Evolutionary conservation across 1,140 invertebrate species (phyloP), one percentile per base, ranked within the genome.

Genomic region (Palaemon carinicauda): DNA sequence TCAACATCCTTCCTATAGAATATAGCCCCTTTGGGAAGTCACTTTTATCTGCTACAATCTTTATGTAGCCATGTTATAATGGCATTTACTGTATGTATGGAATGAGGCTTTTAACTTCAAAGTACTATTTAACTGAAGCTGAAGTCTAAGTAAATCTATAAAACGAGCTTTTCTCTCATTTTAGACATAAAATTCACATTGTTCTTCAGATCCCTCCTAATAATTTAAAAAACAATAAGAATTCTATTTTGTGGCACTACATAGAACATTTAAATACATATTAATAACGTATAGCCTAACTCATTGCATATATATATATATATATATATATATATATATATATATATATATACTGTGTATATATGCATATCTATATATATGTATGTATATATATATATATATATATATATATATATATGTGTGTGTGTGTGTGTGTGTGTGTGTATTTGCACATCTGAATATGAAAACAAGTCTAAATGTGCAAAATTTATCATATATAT

Each of bases 251-350:
- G n/a, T n/a, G n/a, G n/a, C n/a, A n/a, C n/a, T n/a, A n/a, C n/a
- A n/a, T 29, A 5, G n/a, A 17, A 27, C 15, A 27, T 24, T 52
- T 5, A 52, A 51, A 53, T 19, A 10, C 29, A 33, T 41, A 50
- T n/a, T n/a, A n/a, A n/a, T n/a, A n/a, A n/a, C 33, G 50, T n/a
- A n/a, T 71, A 50, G 31, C 69, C n/a, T 33, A 21, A 21, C n/a
- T n/a, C n/a, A n/a, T 54, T 31, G 14, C 24, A 29, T 12, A 41
- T 31, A 29, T 27, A 41, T 69, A 82, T 75, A 74, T 29, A 33
- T 74, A 74, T 74, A 74, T 74, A 74, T 74, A 74, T 74, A 29
- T 29, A 74, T 74, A 74, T 74, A 74, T 74, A 74, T 74, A 74
- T 33, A 74, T 74, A 74, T 2, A 74, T 74, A 74, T 33, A 74